phyloP scores from a whole-genome alignment of 2,797 vertebrate species.

The Coregonus suidteri region DNA sequence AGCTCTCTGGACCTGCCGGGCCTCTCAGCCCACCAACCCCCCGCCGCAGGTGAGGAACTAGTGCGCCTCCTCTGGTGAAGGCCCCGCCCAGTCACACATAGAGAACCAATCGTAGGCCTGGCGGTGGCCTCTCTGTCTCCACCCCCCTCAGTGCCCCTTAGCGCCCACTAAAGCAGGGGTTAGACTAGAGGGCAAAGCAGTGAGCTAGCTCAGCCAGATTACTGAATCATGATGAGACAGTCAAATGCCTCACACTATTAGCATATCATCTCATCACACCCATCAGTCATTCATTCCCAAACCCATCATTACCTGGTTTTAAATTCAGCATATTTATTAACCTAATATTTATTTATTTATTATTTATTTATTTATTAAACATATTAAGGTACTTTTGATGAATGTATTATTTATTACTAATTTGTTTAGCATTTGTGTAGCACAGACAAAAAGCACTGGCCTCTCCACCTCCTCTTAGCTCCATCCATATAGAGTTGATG shows the following conservation, averaged over 20 bases:
- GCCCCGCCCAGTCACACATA: conserved; percentile 45
- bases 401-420: conserved; percentile 42
- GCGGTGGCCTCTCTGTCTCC: conserved; percentile 30
- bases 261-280: conserved; percentile 23
- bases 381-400: conserved; percentile 18
- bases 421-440: conserved; percentile 15
- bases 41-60: conserved; percentile 99
- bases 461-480: too few species aligned
- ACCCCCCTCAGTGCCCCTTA: background rate
- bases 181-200: conserved; percentile 51
- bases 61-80: conserved; percentile 98
- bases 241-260: too few species aligned
- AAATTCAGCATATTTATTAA: conserved; percentile 7
- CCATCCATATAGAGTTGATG: too few species aligned
- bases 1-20: conserved; percentile 99
- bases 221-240: conserved; percentile 33
- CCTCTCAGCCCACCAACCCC: conserved; percentile 94
- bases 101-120: conserved; percentile 40
- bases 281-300: conserved; percentile 44
- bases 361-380: conserved; percentile 39
- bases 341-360: conserved; percentile 16
- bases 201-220: conserved; percentile 23
- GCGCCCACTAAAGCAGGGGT: conserved; percentile 39
- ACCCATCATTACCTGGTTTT: background rate
- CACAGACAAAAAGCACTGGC: conserved; percentile 15